A percentile compares a stretch with the other conserved stretches of the same genome.
Conservation (phyloP, 1,140 invertebrate genomes). For the Papilio helenus region DNA sequence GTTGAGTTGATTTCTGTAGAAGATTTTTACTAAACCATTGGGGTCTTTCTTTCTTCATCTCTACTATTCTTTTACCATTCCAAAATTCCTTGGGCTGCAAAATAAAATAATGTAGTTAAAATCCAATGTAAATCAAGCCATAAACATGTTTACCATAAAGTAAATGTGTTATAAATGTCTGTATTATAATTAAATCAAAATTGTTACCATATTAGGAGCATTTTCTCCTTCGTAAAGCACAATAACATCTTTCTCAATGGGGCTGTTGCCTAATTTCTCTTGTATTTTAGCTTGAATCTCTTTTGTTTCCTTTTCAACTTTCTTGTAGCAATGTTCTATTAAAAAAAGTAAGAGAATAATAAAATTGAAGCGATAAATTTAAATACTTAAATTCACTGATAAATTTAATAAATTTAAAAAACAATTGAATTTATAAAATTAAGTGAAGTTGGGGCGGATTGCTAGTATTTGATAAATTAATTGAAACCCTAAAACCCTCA, state of each 20-base stretch:
- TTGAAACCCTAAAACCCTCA: no score
- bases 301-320: conserved; percentile 90
- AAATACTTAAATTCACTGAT: background rate
- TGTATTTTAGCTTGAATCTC: conserved; percentile 90
- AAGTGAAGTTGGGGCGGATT: no score
- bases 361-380: conserved; percentile 24
- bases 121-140: no score
- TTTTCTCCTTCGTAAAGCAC: conserved; percentile 93
- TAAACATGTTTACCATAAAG: background rate
- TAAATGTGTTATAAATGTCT: background rate
- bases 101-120: conserved; percentile 31
- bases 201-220: conserved; percentile 76
- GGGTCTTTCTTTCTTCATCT: conserved; percentile 77
- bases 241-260: conserved; percentile 92
- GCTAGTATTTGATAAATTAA: no score
- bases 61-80: conserved; percentile 76
- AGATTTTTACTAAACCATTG: conserved; percentile 87
- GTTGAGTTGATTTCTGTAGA: conserved; percentile 88
- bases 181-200: background rate
- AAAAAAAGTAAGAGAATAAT: conserved; percentile 20
- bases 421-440: background rate
- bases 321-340: conserved; percentile 91
- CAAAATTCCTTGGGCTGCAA: conserved; percentile 75
- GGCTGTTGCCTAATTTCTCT: conserved; percentile 86
- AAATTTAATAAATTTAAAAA: background rate